phyloP scores from a whole-genome alignment of 35 echinoderm and acorn worm genomes.

The Apostichopus californicus region DNA sequence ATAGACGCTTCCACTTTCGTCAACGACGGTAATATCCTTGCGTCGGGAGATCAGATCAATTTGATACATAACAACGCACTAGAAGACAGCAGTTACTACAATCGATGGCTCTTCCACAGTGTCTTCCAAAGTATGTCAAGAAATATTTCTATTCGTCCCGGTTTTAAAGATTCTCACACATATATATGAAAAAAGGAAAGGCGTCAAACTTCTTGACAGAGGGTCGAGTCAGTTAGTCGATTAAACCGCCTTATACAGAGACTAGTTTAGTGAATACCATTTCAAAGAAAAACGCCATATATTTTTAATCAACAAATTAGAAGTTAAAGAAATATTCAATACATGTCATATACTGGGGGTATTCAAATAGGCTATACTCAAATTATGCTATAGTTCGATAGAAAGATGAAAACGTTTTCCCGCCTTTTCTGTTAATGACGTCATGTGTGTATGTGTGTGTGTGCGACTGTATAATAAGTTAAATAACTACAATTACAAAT shows the following conservation, averaged over 20 bases:
- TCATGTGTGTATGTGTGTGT: background rate
- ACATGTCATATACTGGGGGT: no score
- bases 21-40: conserved; percentile 27
- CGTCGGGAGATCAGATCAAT: conserved; percentile 23
- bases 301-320: no score
- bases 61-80: conserved; percentile 23
- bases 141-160: background rate
- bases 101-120: conserved; percentile 24
- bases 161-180: background rate
- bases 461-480: no score
- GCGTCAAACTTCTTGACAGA: no score
- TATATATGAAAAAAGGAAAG: no score
- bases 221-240: no score
- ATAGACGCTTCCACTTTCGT: conserved; percentile 44
- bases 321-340: no score
- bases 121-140: conserved; percentile 30
- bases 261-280: no score
- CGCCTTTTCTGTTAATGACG: background rate
- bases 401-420: background rate
- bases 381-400: background rate
- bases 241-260: no score
- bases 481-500: no score
- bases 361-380: background rate
- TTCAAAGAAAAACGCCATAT: no score
- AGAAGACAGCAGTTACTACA: background rate